Evolutionary conservation across 2,797 vertebrate genomes (phyloP).

Genomic region (Acridotheres tristis): DNA sequence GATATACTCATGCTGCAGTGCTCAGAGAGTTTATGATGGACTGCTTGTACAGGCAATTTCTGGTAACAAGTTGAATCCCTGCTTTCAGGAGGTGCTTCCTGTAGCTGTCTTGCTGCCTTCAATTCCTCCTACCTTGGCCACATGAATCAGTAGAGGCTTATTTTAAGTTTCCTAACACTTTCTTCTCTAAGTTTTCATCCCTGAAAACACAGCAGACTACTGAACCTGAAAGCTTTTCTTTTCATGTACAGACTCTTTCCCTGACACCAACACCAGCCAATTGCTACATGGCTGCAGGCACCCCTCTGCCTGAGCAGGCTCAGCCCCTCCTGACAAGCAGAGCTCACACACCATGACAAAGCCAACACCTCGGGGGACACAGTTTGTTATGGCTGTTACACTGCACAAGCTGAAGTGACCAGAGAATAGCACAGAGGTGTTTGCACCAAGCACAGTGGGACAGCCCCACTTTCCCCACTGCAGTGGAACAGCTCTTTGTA

Average conservation of each 20-base stretch:
- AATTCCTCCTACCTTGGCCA: neutral
- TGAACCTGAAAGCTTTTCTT: neutral
- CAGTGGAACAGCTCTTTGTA: neutral
- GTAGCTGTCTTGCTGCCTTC: neutral
- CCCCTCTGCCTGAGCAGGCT: neutral
- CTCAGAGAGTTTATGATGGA: neutral
- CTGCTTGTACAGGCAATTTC: neutral
- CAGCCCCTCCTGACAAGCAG: neutral
- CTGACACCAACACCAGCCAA: neutral
- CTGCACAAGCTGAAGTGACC: neutral
- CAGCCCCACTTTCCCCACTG: neutral
- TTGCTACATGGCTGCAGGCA: neutral
- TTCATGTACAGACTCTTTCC: neutral
- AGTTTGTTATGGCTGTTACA: neutral
- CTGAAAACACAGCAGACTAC: neutral
- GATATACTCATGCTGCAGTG: neutral
- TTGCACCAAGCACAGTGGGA: neutral
- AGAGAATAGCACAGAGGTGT: neutral
- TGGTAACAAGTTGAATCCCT: neutral
- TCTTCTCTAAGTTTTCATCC: neutral
- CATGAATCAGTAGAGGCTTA: neutral
- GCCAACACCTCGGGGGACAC: neutral
- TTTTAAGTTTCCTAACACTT: neutral
- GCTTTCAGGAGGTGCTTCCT: neutral
- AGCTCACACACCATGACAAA: neutral